Evolutionary conservation across 1,140 invertebrate genomes (phyloP), one percentile per base, ranked within the genome.

Genomic region (Drosophila micromelanica): DNA sequence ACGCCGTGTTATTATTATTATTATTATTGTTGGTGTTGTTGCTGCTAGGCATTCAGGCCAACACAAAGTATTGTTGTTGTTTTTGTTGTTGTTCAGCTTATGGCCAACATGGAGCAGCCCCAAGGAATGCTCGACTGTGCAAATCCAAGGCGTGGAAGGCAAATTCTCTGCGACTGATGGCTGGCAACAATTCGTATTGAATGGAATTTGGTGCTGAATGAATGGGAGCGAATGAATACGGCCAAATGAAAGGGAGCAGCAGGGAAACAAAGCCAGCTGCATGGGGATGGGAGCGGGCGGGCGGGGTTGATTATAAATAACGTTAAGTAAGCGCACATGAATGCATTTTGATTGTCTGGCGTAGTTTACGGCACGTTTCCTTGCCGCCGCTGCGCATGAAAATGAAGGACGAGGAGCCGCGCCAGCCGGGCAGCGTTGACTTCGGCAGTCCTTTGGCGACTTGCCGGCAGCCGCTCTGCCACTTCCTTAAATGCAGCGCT

Each of bases 281-380:
- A 7, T 7, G 17, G 51, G 35, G 5, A 12, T 17, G 15, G 27
- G 0, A 27, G 20, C 2, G 9, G n/a, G 11, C 40, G 43, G 9
- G 40, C n/a, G 15, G 9, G 37, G 42, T 76, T 87, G 82, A 87
- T 87, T 89, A 84, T 84, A 89, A 87, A 87, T 89, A 87, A 89
- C 76, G 79, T 74, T 69, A 87, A 89, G 65, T 80, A 86, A 77
- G 84, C 76, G 84, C 76, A 89, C 84, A 89, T 87, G 84, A 89
- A 89, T 87, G 84, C 79, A 87, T 89, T 87, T 87, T 89, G 84
- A 87, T 87, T 87, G 84, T 87, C 84, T 87, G 79, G 45, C 64
- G 73, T 77, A 82, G 84, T 79, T 82, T 87, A 87, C 78, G 79
- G 82, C 84, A 89, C 79, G 82, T 71, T 86, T 86, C 78, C 78